Conservation (phyloP, 2,113 vertebrate species). For the Eulemur rufifrons region DNA sequence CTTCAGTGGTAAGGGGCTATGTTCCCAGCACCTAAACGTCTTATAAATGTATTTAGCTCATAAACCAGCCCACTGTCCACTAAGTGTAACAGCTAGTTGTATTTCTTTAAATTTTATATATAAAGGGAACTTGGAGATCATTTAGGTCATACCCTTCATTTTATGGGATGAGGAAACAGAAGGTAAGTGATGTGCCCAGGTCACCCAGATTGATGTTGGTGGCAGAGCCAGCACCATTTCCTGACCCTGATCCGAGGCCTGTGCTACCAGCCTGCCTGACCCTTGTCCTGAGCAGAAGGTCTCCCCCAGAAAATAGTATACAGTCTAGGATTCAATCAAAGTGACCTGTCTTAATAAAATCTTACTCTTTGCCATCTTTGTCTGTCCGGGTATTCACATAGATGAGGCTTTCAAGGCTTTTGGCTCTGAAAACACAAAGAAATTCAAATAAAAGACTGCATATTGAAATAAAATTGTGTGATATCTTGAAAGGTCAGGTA, state of each 20-base stretch:
- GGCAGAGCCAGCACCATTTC: neutral
- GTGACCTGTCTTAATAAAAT: neutral
- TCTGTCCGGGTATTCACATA: conserved; percentile 48
- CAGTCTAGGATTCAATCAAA: neutral
- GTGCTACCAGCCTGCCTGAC: neutral
- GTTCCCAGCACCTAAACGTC: neutral
- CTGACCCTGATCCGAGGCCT: neutral
- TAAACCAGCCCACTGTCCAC: neutral
- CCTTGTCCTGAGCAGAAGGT: neutral
- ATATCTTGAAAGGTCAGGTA: conserved; percentile 57
- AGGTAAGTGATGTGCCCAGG: neutral
- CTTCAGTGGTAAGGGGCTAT: neutral
- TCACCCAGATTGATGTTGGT: neutral
- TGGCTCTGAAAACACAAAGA: conserved; percentile 67
- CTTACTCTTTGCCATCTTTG: conserved; percentile 68
- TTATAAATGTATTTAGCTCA: neutral
- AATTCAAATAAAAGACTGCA: conserved; percentile 47
- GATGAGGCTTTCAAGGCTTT: conserved; percentile 72
- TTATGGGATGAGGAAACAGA: neutral
- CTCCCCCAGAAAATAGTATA: neutral
- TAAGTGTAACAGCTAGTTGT: neutral
- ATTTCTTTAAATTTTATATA: neutral
- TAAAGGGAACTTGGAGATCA: neutral
- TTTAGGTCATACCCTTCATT: neutral
- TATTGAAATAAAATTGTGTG: conserved; percentile 34